Percentiles rank a stretch among this genome's conserved stretches.
Conservation (phyloP, 2,888 invertebrate genomes). For the Axea sp. region DNA sequence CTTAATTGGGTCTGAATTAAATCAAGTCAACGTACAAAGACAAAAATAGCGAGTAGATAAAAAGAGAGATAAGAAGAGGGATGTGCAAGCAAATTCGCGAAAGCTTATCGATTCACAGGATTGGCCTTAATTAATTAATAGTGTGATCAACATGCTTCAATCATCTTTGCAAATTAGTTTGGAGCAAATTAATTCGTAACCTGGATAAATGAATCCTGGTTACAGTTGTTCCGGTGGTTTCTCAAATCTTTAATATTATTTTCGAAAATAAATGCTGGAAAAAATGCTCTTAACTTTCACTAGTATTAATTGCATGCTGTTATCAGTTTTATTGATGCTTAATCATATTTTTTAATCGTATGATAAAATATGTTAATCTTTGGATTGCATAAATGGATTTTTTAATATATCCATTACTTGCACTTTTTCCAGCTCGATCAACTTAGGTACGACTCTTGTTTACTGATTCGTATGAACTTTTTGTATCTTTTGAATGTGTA, state of each 20-base stretch:
- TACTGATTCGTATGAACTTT: too few relatives aligned
- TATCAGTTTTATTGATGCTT: slow-evolving; percentile 15
- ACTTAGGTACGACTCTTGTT: too few relatives aligned
- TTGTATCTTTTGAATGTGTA: too few relatives aligned
- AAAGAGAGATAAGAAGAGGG: slow-evolving; percentile 33
- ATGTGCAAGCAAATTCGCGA: slow-evolving; percentile 26
- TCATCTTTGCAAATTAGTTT: slow-evolving; percentile 19
- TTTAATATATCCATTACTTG: slow-evolving; percentile 18
- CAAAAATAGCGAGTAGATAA: slow-evolving; percentile 14
- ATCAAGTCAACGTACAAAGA: slow-evolving; percentile 25
- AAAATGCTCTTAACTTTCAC: slow-evolving; percentile 18
- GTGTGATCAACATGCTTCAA: slow-evolving; percentile 5
- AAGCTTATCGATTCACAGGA: slow-evolving; percentile 31
- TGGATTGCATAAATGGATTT: slow-evolving; percentile 9
- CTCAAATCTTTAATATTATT: not conserved
- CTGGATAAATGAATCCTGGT: too few relatives aligned
- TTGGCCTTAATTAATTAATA: slow-evolving; percentile 37
- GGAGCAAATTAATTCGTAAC: too few relatives aligned
- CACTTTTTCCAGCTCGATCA: too few relatives aligned
- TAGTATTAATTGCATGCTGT: slow-evolving; percentile 5
- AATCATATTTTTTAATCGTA: slow-evolving; percentile 6
- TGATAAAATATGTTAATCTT: slow-evolving; percentile 1
- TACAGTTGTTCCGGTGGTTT: too few relatives aligned
- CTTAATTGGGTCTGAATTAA: slow-evolving; percentile 31
- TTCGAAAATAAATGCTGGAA: not conserved